These are phyloP conservation scores for Rhipidura dahli DNA, from an alignment of 2,113 vertebrate genomes.

Conservation along the genomic window DNA sequence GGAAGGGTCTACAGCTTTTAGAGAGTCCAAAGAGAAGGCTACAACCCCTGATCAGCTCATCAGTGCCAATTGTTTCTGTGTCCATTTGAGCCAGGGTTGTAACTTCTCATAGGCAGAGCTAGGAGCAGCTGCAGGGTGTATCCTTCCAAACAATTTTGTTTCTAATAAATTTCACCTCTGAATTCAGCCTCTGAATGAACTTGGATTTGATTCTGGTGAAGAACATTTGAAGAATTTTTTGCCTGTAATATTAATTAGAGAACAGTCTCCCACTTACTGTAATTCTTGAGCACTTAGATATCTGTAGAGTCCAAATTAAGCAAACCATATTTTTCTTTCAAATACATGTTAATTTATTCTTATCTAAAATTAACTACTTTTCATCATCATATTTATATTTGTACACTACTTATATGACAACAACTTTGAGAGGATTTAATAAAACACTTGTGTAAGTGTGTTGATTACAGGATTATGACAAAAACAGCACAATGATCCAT, in stretches of 20 bases:
- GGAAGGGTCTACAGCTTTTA: neutral
- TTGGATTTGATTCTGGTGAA: neutral
- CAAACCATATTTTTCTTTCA: neutral
- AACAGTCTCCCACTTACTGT: neutral
- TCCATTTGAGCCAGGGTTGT: no score
- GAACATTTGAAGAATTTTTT: neutral
- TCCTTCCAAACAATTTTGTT: neutral
- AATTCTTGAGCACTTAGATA: neutral
- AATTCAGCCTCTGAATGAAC: neutral
- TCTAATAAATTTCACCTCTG: neutral
- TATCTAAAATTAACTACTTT: neutral
- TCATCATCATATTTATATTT: neutral
- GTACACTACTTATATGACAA: neutral
- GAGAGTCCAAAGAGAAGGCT: neutral
- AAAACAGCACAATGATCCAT: neutral
- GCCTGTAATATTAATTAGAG: neutral
- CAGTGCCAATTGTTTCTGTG: rapidly evolving
- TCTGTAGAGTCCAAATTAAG: neutral
- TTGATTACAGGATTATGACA: neutral
- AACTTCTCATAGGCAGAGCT: neutral
- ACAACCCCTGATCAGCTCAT: neutral
- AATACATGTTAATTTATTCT: neutral
- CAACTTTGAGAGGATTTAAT: neutral
- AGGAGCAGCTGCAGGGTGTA: neutral
- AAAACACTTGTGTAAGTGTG: neutral